Conservation (phyloP, 1,140 invertebrate genomes). For the Melitaea cinxia region DNA sequence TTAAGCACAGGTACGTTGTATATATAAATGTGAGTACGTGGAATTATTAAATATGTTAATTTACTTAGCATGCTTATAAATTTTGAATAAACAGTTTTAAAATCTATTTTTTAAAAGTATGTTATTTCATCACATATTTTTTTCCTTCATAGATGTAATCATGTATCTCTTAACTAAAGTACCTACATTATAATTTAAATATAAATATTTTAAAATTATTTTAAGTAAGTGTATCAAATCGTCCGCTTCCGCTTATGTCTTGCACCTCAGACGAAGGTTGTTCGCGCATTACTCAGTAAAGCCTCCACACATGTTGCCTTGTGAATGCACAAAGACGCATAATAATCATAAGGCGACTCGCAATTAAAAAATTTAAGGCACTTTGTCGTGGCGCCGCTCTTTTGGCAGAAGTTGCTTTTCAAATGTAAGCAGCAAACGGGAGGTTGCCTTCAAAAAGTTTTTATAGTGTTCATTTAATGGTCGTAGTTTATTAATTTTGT, state of each 20-base stretch:
- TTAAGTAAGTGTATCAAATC: neutral
- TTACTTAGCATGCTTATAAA: too few species aligned
- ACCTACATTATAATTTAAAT: too few species aligned
- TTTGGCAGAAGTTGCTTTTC: slow-evolving; percentile 46
- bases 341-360: slow-evolving; percentile 75
- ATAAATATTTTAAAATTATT: neutral
- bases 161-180: too few species aligned
- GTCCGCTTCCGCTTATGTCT: slow-evolving; percentile 37
- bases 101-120: too few species aligned
- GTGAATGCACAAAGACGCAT: slow-evolving; percentile 76
- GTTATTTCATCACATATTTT: too few species aligned
- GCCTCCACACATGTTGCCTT: slow-evolving; percentile 63
- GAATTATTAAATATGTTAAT: too few species aligned
- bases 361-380: slow-evolving; percentile 81
- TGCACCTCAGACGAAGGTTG: slow-evolving; percentile 26
- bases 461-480: slow-evolving; percentile 28
- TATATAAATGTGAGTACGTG: too few species aligned
- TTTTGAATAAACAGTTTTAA: too few species aligned
- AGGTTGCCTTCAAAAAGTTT: slow-evolving; percentile 27
- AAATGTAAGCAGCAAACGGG: slow-evolving; percentile 39
- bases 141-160: too few species aligned
- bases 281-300: slow-evolving; percentile 52
- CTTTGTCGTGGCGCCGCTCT: slow-evolving; percentile 62
- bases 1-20: too few species aligned
- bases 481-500: slow-evolving; percentile 21